Evolutionary conservation across 2,113 vertebrate species (phyloP).

Genomic region (Emydocephalus ijimae): DNA sequence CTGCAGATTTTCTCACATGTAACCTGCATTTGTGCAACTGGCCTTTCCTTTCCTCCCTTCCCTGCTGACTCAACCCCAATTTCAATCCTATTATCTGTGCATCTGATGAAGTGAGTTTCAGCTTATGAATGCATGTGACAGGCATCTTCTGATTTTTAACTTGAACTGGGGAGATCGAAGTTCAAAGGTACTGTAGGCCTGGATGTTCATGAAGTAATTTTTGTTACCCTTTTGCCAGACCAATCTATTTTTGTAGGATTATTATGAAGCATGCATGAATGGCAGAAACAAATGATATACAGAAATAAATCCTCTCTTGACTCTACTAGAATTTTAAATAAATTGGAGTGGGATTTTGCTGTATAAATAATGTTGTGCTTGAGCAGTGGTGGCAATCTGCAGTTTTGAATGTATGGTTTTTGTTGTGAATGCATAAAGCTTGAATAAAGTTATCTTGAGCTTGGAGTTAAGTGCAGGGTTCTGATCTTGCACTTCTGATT

Average conservation of each 20-base stretch:
- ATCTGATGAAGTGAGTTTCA: not conserved
- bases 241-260: not conserved
- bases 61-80: not conserved
- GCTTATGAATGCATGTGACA: not conserved
- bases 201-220: not conserved
- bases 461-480: too few relatives aligned
- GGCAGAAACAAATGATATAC: not conserved
- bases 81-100: not conserved
- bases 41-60: not conserved
- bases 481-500: too few relatives aligned
- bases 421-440: too few relatives aligned
- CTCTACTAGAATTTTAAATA: not conserved
- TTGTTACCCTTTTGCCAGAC: not conserved
- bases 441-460: too few relatives aligned
- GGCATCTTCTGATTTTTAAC: not conserved
- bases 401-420: not conserved
- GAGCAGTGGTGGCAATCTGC: not conserved
- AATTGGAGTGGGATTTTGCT: not conserved
- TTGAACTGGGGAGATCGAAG: not conserved
- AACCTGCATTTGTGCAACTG: not conserved
- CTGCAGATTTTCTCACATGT: not conserved
- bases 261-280: not conserved
- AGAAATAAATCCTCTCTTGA: not conserved
- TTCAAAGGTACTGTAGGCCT: not conserved
- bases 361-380: not conserved